Evolutionary conservation across 1,140 invertebrate genomes (phyloP), one percentile per base, ranked within the genome.

Genomic region (Paraescarpia echinospica): DNA sequence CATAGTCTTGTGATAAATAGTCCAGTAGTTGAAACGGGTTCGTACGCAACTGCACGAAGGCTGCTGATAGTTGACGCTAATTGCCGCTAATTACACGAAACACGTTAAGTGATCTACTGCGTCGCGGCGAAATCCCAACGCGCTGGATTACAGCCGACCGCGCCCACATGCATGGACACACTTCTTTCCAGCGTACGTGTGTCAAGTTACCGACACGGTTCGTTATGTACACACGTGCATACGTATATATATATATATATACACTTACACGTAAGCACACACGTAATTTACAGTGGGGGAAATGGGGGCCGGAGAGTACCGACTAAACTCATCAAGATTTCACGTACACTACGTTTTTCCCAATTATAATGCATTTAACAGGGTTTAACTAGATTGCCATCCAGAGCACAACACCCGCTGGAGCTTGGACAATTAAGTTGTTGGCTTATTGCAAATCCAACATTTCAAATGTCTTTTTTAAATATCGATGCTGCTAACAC

Each of bases 161-260:
- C 12, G 22, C 59, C 59, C 8, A 77, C 59, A 27, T 77, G 27
- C 48, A 51, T 18, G 48, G 48, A 51, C 48, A 51, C 48, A 18
- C 48, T 8, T 51, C 48, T 51, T 9, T 9, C 48, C 48, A 51
- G 18, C 4, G 59, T 31, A 31, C 4, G 41, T 41, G 12, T 41
- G 12, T 12, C 41, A 41, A 41, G 41, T 41, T 2, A 22, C 59
- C 0, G 22, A 31, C 59, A 77, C 59, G 8, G 59, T 77, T 77
- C 59, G 27, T 77, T 77, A 77, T 2, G 59, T 77, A 77, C 59
- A 77, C 59, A 77, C 59, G 4, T 77, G 22, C 59, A 31, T 77
- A 77, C 59, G 18, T 77, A 77, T 77, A 77, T 77, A 77, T 77
- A 77, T 77, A 77, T 77, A 77, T 77, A 77, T 77, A 77, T 77